Conservation (phyloP, 1,140 invertebrate genomes). For the Bathynomus jamesi region DNA sequence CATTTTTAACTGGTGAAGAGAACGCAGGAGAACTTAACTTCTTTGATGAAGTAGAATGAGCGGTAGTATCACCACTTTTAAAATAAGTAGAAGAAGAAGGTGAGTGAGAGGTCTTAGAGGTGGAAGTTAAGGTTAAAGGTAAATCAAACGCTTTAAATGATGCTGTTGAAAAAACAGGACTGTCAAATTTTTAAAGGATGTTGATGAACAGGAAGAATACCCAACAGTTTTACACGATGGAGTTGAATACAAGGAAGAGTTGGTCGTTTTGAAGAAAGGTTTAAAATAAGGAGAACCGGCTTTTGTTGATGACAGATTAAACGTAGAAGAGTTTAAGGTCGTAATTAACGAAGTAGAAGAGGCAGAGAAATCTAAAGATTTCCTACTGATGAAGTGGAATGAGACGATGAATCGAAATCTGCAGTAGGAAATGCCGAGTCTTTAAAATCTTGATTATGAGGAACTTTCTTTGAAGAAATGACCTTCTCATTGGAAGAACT, state of each 20-base stretch:
- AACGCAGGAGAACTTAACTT: too few relatives aligned
- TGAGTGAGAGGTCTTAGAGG: too few relatives aligned
- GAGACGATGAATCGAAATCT: neutral
- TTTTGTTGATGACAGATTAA: too few relatives aligned
- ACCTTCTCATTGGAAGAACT: neutral
- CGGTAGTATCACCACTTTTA: too few relatives aligned
- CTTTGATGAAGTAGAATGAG: too few relatives aligned
- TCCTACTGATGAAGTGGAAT: neutral
- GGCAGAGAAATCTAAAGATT: neutral
- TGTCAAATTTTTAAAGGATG: too few relatives aligned
- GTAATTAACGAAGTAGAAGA: neutral
- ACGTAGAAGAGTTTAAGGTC: neutral
- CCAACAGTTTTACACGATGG: neutral
- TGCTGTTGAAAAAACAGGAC: too few relatives aligned
- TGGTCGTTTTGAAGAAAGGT: neutral
- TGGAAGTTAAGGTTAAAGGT: too few relatives aligned
- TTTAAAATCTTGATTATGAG: neutral
- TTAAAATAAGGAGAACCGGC: neutral
- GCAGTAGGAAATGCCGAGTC: neutral
- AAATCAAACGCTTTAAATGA: too few relatives aligned
- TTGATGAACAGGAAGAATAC: too few relatives aligned
- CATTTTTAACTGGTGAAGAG: too few relatives aligned
- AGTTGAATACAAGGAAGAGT: neutral
- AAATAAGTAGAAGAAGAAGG: too few relatives aligned
- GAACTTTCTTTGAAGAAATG: neutral